Evolutionary conservation across 2,888 invertebrate genomes (phyloP).

Genomic region (Eustalomyia histrio): DNA sequence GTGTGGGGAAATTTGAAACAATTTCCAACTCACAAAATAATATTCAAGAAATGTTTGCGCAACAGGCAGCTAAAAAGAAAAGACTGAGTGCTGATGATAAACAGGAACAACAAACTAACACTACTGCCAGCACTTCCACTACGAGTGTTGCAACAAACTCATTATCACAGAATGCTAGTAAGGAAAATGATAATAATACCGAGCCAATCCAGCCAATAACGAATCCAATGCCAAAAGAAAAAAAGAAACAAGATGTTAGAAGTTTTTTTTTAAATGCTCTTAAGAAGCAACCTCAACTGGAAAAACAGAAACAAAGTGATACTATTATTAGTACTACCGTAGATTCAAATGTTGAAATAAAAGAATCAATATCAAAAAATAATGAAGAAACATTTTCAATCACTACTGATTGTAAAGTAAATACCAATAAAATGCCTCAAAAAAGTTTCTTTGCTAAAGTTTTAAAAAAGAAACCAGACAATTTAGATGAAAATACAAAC

Average conservation of each 20-base stretch:
- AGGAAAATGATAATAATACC: background rate
- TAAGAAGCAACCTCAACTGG: constrained; percentile 32
- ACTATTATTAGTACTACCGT: background rate
- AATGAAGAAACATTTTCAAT: too few relatives aligned
- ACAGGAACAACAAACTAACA: background rate
- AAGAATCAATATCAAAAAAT: background rate
- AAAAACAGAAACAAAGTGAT: background rate
- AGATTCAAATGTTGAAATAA: background rate
- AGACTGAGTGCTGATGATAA: constrained; percentile 27
- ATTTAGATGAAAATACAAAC: background rate
- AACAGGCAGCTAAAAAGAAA: constrained; percentile 74
- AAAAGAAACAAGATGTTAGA: constrained; percentile 15
- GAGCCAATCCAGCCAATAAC: too few relatives aligned
- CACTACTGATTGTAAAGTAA: background rate
- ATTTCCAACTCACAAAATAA: constrained; percentile 81
- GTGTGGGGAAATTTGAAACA: constrained; percentile 88
- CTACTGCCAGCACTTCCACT: background rate
- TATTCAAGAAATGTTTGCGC: constrained; percentile 82
- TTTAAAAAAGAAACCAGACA: constrained; percentile 9
- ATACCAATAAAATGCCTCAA: background rate
- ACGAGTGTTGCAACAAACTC: background rate
- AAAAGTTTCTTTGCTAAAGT: constrained; percentile 27
- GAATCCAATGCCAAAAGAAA: constrained; percentile 12
- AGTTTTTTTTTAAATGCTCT: constrained; percentile 66
- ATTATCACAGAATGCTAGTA: background rate